These are phyloP conservation scores for Halcyon chelicuti DNA, from an alignment of 2,797 vertebrate genomes.

Conservation along the genomic window DNA sequence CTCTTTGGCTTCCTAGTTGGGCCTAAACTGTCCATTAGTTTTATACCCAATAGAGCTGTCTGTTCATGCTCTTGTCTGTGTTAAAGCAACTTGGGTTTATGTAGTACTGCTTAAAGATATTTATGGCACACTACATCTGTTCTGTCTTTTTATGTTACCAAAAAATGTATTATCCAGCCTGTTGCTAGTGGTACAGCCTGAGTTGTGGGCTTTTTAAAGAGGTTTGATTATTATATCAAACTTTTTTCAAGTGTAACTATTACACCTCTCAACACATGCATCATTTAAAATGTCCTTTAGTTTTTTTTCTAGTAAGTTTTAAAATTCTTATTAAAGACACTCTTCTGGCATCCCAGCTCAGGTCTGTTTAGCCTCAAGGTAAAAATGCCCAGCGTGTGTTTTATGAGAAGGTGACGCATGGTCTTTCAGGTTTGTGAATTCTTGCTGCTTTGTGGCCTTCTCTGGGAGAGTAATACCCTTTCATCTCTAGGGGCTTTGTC, in stretches of 20 bases:
- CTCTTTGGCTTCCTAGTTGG: not conserved
- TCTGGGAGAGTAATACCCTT: constrained; percentile 38
- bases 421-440: constrained; percentile 25
- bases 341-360: not conserved
- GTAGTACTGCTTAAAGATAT: not conserved
- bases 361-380: constrained; percentile 31
- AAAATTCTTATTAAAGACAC: not conserved
- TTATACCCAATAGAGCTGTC: not conserved
- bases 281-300: not conserved
- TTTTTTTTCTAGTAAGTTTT: not conserved
- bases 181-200: not conserved
- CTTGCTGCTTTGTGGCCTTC: not conserved
- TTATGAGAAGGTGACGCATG: not conserved
- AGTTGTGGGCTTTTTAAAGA: not conserved
- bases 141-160: not conserved
- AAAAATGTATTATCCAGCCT: not conserved
- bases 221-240: not conserved
- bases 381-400: not conserved
- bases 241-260: not conserved
- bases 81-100: not conserved
- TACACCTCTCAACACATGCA: not conserved
- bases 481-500: constrained; percentile 48
- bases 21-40: not conserved
- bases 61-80: not conserved
- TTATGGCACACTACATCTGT: not conserved